These are phyloP conservation scores for Mylabris sibirica DNA, from an alignment of 2,888 invertebrate species.

Conservation along the genomic window DNA sequence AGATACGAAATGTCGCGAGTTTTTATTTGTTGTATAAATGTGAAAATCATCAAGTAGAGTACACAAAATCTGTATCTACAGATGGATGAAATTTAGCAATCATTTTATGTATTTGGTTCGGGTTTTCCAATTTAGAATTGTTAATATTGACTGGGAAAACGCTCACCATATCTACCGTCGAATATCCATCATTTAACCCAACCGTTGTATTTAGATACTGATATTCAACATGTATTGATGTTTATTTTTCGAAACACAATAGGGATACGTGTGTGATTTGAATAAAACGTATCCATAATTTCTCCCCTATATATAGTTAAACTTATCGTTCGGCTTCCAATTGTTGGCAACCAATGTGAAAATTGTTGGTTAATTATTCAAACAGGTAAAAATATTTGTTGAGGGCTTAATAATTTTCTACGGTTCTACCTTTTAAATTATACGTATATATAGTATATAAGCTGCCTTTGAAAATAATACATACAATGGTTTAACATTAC, in stretches of 20 bases:
- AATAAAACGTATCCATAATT: slow-evolving; percentile 48
- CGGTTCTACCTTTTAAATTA: not conserved
- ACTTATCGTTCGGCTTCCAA: slow-evolving; percentile 8
- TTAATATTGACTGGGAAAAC: slow-evolving; percentile 41
- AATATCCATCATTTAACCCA: slow-evolving; percentile 45
- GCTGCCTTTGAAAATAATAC: slow-evolving; percentile 43
- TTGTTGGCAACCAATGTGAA: slow-evolving; percentile 31
- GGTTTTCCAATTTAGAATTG: not conserved
- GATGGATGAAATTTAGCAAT: no score
- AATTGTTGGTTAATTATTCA: slow-evolving; percentile 23
- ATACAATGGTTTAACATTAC: slow-evolving; percentile 42
- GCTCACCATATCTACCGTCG: no score
- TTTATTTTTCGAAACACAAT: slow-evolving; percentile 50
- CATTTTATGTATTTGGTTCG: not conserved
- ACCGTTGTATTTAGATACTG: slow-evolving; percentile 44
- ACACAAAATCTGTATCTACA: no score
- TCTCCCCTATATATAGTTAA: slow-evolving; percentile 28
- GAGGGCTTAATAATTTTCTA: not conserved
- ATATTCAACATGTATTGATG: slow-evolving; percentile 49
- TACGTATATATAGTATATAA: not conserved
- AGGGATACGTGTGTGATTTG: slow-evolving; percentile 50
- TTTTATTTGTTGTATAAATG: no score
- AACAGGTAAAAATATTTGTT: not conserved
- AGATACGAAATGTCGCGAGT: slow-evolving; percentile 40
- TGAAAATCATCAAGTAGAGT: no score